These are phyloP conservation scores for Campoplex capitator DNA, from an alignment of 2,888 invertebrate species.

Conservation along the genomic window DNA sequence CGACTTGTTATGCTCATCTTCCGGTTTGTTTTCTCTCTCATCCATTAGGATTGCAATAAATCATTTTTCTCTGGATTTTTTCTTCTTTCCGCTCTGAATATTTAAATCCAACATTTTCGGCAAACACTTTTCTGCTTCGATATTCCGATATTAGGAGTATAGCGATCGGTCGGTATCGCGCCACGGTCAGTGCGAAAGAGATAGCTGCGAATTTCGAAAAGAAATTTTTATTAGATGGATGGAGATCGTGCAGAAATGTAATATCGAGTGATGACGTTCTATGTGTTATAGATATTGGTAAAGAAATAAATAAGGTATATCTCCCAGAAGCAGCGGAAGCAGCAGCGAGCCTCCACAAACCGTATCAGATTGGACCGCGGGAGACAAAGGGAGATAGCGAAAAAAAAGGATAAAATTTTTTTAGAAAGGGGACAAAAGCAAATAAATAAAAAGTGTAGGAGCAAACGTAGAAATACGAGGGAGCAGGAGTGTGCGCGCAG, in stretches of 20 bases:
- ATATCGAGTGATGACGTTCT: not conserved
- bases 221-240: not conserved
- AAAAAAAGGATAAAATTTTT: not conserved
- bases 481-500: constrained; percentile 1
- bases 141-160: too few species aligned
- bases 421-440: not conserved
- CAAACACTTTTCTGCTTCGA: too few species aligned
- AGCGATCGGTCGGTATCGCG: too few species aligned
- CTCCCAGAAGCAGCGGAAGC: too few species aligned
- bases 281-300: not conserved
- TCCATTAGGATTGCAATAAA: not conserved
- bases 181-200: too few species aligned
- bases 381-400: too few species aligned
- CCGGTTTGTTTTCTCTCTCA: constrained; percentile 34
- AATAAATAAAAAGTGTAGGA: not conserved
- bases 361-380: not conserved
- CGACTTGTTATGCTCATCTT: constrained; percentile 21
- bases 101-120: not conserved
- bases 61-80: not conserved
- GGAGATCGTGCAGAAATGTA: not conserved
- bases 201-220: too few species aligned
- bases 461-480: not conserved
- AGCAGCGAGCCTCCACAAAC: not conserved
- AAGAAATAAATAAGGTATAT: not conserved
- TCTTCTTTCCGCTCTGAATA: not conserved